Evolutionary conservation across 2,888 invertebrate species (phyloP), one percentile per base, ranked within the genome.

Genomic region (Sarcophaga carnaria): DNA sequence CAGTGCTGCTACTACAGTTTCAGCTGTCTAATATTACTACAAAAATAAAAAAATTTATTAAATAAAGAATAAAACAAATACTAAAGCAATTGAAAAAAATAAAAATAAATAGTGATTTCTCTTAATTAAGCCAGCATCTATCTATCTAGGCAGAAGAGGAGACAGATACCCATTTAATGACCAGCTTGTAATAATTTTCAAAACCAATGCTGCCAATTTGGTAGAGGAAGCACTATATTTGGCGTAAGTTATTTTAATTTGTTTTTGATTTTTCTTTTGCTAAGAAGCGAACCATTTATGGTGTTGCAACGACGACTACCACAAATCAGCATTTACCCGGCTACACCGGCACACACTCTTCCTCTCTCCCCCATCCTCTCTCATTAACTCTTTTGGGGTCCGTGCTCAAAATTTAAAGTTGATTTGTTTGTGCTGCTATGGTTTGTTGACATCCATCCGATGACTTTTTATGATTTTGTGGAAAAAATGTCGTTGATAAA

Each of bases 151-250:
- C 62, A 47, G 49, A 62, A 11, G 4, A 67, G 47, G 45, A 8
- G 37, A 10, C 37, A 37, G 37, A 37, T 10, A 37, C 37, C 60
- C 62, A 8, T 22, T 25, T 20, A 71, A 80, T 62, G 14, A 20
- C 62, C 37, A 60, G 60, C 27, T 66, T 59, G 82, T 71, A 59
- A 66, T 59, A 59, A 54, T 54, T 54, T 71, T 47, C 27, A 66
- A 22, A 20, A 17, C 14, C 47, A 83, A 66, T 74, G 77, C 67
- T 77, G 76, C 66, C 60, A 71, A 64, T 71, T 71, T 71, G 45
- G 47, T 37, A 49, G 17, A 72, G 83, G 37, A 66, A 72, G 25
- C 60, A 27, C 47, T 60, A 45, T 78, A 83, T 78, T 62, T 83
- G 66, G 37, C 60, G 62, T 67, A 49, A 82, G 60, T 71, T 69